Evolutionary conservation across 2,888 invertebrate species (phyloP), one percentile per base, ranked within the genome.

Genomic region (Linyphia triangularis): DNA sequence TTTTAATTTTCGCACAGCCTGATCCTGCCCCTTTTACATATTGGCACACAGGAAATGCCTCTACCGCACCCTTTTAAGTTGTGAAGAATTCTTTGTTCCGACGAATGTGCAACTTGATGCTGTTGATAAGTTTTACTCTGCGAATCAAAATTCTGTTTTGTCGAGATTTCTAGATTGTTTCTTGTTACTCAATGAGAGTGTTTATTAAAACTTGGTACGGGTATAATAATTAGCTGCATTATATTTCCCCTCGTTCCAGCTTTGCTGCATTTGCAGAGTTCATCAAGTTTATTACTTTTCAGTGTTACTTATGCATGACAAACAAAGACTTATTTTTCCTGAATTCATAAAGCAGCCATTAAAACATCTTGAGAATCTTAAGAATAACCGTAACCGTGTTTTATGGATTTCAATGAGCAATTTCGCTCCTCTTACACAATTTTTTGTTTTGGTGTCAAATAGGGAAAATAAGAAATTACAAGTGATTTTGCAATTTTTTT

Each of bases 141-240:
- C 61, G 70, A 70, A 70, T 70, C 70, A 70, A 77, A 77, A 77
- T 63, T 77, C 61, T 24, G 24, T n/a, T 63, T 77, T 70, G n/a
- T 61, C n/a, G 40, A 40, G 61, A 33, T 30, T 33, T 63, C 28
- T 61, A 1, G 26, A 77, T 77, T 28, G 16, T 63, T 37, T 33
- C 22, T 61, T 61, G 43, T 9, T n/a, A 73, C 59, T 75, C 22
- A 73, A 59, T 57, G 33, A 75, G 57, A 59, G 57, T 30, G 19
- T 75, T 63, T 59, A 57, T 59, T 75, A 59, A 57, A 57, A 22
- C 9, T 73, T 59, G 9, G 4, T 63, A 13, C 24, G 13, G 10
- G 5, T 24, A 63, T 28, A 26, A 63, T 63, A 26, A 26, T 63
- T 63, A 28, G 28, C 10, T 13, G 26, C 28, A 28, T 63, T 63